Evolutionary conservation across 2,113 vertebrate species (phyloP).

Genomic region (Microcebus griseorufus): DNA sequence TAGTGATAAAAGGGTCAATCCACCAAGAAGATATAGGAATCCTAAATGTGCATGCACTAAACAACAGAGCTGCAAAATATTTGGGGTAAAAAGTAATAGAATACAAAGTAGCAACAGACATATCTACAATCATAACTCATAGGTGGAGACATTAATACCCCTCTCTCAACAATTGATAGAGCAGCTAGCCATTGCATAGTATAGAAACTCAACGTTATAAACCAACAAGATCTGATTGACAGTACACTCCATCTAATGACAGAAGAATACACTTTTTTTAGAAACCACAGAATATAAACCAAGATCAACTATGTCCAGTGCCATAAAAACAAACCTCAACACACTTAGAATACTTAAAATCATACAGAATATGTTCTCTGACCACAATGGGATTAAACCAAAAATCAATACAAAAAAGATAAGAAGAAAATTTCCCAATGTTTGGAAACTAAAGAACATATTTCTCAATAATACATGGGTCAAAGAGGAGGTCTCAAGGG

Average conservation of each 20-base stretch:
- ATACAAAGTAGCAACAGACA: background rate
- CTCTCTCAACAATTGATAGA: background rate
- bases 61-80: background rate
- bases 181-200: background rate
- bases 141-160: background rate
- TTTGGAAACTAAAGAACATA: background rate
- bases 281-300: background rate
- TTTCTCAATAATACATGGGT: background rate
- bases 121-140: background rate
- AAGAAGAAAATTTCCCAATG: background rate
- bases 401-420: background rate
- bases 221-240: background rate
- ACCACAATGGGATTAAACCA: background rate
- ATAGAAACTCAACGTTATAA: background rate
- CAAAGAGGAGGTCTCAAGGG: background rate
- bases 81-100: background rate
- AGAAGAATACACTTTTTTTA: background rate
- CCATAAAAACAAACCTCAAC: background rate
- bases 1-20: background rate
- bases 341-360: background rate
- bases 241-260: background rate
- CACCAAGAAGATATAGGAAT: background rate
- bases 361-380: background rate
- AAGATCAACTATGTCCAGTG: background rate
- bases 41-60: background rate